These are phyloP conservation scores for Serripes groenlandicus DNA, from an alignment of 2,888 invertebrate genomes.

Conservation along the genomic window DNA sequence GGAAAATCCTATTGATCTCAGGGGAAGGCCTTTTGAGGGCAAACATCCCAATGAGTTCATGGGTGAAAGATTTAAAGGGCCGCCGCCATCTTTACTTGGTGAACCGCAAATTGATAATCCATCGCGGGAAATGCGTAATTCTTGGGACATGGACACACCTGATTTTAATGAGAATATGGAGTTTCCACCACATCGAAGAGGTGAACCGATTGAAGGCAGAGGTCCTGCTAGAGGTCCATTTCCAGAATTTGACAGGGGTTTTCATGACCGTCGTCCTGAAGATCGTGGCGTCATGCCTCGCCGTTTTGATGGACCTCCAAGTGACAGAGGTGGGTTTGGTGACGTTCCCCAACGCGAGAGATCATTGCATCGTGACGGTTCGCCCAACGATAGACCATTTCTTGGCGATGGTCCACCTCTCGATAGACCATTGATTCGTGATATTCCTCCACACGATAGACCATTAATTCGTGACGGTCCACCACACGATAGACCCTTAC, in stretches of 20 bases:
- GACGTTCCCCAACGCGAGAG: not conserved
- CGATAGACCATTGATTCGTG: not conserved
- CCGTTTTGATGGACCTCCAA: not conserved
- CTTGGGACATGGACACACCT: not conserved
- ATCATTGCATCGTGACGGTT: not conserved
- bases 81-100: not conserved
- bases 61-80: not conserved
- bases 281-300: not conserved
- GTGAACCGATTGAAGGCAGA: not conserved
- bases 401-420: not conserved
- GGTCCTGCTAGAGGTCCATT: constrained; percentile 17
- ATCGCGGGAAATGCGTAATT: not conserved
- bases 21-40: not conserved
- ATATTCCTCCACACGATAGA: no score
- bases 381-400: not conserved
- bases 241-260: constrained; percentile 1
- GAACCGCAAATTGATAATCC: not conserved
- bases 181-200: not conserved
- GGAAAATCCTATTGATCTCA: not conserved
- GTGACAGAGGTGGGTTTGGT: not conserved
- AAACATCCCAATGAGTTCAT: not conserved
- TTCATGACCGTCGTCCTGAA: constrained; percentile 7
- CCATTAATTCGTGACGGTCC: not conserved
- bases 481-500: not conserved
- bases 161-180: not conserved